phyloP scores from a whole-genome alignment of 2,888 invertebrate genomes.

The Minunthozetes semirufus region DNA sequence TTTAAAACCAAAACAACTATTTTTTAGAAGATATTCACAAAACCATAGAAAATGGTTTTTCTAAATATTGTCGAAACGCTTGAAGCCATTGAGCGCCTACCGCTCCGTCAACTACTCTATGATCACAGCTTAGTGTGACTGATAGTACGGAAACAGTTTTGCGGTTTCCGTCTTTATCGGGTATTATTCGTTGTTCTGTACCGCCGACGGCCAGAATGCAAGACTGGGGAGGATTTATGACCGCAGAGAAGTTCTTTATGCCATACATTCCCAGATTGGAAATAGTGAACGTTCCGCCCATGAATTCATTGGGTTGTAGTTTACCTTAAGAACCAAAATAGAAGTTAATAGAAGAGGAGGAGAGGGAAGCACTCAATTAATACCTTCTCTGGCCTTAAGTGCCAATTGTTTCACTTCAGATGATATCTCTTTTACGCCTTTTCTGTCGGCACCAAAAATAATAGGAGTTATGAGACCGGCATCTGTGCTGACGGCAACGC shows the following conservation, averaged over 20 bases:
- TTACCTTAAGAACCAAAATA: slow-evolving; percentile 49
- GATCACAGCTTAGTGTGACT: slow-evolving; percentile 62
- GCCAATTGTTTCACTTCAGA: slow-evolving; percentile 71
- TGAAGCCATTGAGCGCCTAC: slow-evolving; percentile 94
- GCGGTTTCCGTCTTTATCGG: slow-evolving; percentile 49
- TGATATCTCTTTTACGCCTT: slow-evolving; percentile 78
- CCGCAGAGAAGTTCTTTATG: slow-evolving; percentile 59
- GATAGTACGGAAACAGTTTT: slow-evolving; percentile 63
- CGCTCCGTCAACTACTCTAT: slow-evolving; percentile 56
- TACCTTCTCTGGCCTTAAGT: slow-evolving; percentile 72
- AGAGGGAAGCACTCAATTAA: not conserved
- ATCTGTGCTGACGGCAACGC: slow-evolving; percentile 92
- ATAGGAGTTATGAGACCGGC: slow-evolving; percentile 94
- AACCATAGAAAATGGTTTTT: slow-evolving; percentile 89
- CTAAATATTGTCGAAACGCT: slow-evolving; percentile 76
- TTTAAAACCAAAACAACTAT: not conserved
- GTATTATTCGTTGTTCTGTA: slow-evolving; percentile 65
- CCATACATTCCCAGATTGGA: slow-evolving; percentile 65
- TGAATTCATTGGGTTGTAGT: slow-evolving; percentile 86
- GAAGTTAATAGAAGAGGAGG: not conserved
- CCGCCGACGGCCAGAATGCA: slow-evolving; percentile 86
- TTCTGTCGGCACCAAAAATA: slow-evolving; percentile 78
- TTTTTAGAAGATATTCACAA: slow-evolving; percentile 53
- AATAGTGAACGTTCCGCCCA: slow-evolving; percentile 56
- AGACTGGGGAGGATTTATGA: slow-evolving; percentile 66